These are phyloP conservation scores for Halisarca cf. caerulea DNA, from an alignment of 37 sponge, comb jelly and placozoan genomes.

Conservation along the genomic window DNA sequence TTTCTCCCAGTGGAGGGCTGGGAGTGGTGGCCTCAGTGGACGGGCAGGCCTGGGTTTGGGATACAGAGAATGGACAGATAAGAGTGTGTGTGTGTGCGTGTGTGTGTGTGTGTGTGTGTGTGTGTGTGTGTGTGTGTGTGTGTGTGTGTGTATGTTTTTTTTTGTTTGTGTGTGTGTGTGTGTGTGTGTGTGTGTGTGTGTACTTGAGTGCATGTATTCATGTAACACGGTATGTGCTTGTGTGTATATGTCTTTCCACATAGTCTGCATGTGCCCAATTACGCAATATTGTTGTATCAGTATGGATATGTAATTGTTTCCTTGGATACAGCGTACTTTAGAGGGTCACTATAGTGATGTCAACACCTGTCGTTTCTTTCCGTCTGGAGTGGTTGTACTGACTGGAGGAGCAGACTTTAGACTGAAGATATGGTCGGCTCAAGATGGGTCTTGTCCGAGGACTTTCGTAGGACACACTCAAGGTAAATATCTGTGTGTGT, in stretches of 20 bases:
- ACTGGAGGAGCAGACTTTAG: conserved; percentile 84
- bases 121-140: conserved; percentile 7
- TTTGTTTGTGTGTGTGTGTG: not conserved
- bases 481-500: too few relatives aligned
- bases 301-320: not conserved
- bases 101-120: conserved; percentile 7
- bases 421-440: conserved; percentile 89
- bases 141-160: not conserved
- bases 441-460: conserved; percentile 87
- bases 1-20: conserved; percentile 76
- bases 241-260: too few relatives aligned
- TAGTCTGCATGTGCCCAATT: too few relatives aligned
- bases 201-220: not conserved
- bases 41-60: conserved; percentile 81
- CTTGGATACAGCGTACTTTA: conserved; percentile 47
- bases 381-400: conserved; percentile 87
- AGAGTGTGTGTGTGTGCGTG: conserved; percentile 48
- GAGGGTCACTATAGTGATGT: conserved; percentile 88
- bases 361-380: conserved; percentile 83
- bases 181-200: conserved; percentile 13
- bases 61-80: conserved; percentile 63
- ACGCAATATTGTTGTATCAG: not conserved
- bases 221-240: not conserved
- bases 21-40: conserved; percentile 71
- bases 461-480: conserved; percentile 81